Base-by-base conservation (phyloP, 2,888 invertebrate genomes). In the Torymus tubicola region DNA sequence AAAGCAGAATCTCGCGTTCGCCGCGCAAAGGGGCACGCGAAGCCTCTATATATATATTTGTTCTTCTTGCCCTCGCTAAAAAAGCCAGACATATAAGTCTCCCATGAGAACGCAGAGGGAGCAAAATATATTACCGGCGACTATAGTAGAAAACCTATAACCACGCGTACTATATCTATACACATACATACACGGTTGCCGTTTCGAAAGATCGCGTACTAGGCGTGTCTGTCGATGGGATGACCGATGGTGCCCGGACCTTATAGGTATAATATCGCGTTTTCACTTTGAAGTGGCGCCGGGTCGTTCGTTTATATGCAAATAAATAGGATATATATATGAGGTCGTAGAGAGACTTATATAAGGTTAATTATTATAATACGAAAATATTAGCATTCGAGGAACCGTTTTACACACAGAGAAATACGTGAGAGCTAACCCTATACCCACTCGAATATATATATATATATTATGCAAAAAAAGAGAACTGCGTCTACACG, bases 81-180 rank as follows among this genome's bases (percentile, higher is more conserved):
- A 31, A 31, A 31, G 31, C 31, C 31, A 31, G 31, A 3, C 31
- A n/a, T n/a, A 31, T 3, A 31, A 31, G 55, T 53, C 63, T 31
- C 31, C 18, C n/a, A 1, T 21, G 31, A 12, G 42, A 31, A 11
- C n/a, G 31, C 1, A 52, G 31, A 18, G 18, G 21, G 50, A 67
- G 42, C 14, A 55, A n/a, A n/a, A n/a, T n/a, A n/a, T n/a, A n/a
- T n/a, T n/a, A 12, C 55, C n/a, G 16, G 18, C 42, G 24, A 42
- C 65, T n/a, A n/a, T 14, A 58, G 74, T 2, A 42, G 16, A 58
- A 65, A 74, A 65, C 67, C 57, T 42, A 18, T 57, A 18, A 52
- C 5, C 8, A 42, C 16, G 58, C 31, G 8, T 31, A 31, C 31
- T 8, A 3, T 31, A 31, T 60, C 16, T 70, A 57, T 4, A 55